Percentiles rank a stretch among this genome's conserved stretches.
These are phyloP conservation scores for Cyclina sinensis DNA, from an alignment of 1,140 invertebrate genomes.

Conservation along the genomic window DNA sequence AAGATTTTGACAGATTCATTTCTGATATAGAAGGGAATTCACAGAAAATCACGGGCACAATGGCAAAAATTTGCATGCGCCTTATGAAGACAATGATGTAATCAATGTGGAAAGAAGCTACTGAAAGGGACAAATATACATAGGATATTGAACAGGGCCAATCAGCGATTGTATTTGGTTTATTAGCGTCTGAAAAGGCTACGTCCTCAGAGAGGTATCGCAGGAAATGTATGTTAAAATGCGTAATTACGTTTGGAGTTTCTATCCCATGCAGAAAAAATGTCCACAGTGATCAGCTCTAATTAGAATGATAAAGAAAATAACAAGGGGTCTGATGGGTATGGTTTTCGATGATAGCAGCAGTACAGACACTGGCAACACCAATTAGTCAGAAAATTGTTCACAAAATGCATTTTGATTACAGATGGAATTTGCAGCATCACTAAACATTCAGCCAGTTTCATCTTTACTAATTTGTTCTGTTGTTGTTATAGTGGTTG, in stretches of 20 bases:
- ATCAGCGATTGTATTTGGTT: conserved; percentile 62
- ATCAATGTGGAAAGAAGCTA: conserved; percentile 62
- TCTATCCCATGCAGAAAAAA: conserved; percentile 50
- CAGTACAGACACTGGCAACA: conserved; percentile 23
- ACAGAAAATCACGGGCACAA: conserved; percentile 52
- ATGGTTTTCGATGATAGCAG: conserved; percentile 22
- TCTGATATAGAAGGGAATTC: conserved; percentile 55
- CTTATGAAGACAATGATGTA: conserved; percentile 65
- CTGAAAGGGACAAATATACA: conserved; percentile 60
- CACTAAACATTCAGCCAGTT: conserved; percentile 39
- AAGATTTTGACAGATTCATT: conserved; percentile 67
- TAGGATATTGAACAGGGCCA: conserved; percentile 32
- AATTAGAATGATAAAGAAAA: conserved; percentile 68
- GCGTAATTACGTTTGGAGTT: conserved; percentile 59
- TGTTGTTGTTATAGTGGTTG: conserved; percentile 5
- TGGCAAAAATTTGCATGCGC: conserved; percentile 61
- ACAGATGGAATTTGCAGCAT: conserved; percentile 59
- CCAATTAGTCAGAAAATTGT: conserved; percentile 59
- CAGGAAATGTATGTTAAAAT: conserved; percentile 68
- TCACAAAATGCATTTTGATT: conserved; percentile 61
- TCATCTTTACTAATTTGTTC: conserved; percentile 21
- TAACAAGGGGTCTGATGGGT: conserved; percentile 29
- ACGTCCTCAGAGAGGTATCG: conserved; percentile 44
- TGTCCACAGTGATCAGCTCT: conserved; percentile 56
- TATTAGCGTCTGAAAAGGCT: conserved; percentile 53